These are phyloP conservation scores for Cheirogaleus major DNA, from an alignment of 2,797 vertebrate genomes.

Conservation along the genomic window DNA sequence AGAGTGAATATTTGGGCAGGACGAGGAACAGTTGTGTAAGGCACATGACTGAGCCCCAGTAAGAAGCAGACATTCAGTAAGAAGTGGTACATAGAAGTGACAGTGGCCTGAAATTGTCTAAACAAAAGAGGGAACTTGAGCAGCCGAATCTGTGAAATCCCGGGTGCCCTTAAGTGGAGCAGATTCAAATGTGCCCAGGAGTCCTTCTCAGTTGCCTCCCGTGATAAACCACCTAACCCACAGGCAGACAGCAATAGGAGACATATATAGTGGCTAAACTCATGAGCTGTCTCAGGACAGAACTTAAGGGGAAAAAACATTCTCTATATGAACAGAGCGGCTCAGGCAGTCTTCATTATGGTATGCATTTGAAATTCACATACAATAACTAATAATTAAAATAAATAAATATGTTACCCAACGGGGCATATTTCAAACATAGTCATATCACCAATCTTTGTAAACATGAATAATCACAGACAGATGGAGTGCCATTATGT, in stretches of 20 bases:
- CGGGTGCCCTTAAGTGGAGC: not conserved
- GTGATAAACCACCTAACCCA: not conserved
- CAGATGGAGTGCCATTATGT: constrained; percentile 3
- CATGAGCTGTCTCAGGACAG: not conserved
- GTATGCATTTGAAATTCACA: not conserved
- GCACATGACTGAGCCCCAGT: not conserved
- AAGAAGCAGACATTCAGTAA: constrained; percentile 13
- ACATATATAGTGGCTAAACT: not conserved
- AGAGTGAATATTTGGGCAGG: constrained; percentile 41
- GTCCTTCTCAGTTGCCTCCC: not conserved
- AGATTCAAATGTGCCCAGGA: not conserved
- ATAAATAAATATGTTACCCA: not conserved
- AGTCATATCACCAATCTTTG: not conserved
- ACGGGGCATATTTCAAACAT: not conserved
- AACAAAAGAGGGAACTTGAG: not conserved
- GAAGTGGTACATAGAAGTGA: not conserved
- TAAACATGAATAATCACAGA: not conserved
- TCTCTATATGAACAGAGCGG: not conserved
- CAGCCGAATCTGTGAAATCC: not conserved
- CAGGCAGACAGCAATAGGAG: not conserved
- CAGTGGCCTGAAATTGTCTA: not conserved
- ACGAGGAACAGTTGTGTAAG: constrained; percentile 35
- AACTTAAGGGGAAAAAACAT: not conserved
- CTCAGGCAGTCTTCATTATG: not conserved
- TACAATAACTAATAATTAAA: not conserved